Conservation (phyloP, 2,797 vertebrate species). For the Chiloscyllium punctatum region DNA sequence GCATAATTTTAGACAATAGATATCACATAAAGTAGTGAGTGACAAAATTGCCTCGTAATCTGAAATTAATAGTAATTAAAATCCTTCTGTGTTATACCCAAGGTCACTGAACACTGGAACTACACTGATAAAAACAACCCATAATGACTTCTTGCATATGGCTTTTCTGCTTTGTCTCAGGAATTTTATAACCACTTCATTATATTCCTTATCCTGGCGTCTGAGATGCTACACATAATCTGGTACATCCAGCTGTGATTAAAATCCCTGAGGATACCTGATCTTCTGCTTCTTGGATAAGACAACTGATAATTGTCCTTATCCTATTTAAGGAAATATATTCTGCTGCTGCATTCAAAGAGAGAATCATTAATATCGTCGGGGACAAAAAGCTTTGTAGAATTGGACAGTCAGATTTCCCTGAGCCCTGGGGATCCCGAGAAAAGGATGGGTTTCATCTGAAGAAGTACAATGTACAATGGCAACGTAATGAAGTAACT, state of each 20-base stretch:
- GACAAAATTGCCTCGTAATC: neutral
- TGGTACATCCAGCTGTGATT: neutral
- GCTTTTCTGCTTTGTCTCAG: neutral
- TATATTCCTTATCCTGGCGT: neutral
- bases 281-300: neutral
- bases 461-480: neutral
- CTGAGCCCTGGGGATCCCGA: neutral
- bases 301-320: neutral
- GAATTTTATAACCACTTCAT: neutral
- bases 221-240: neutral
- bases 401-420: neutral
- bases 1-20: neutral
- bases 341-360: neutral
- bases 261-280: neutral
- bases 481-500: neutral
- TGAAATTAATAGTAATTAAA: neutral
- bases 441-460: neutral
- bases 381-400: neutral
- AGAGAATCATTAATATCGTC: neutral
- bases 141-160: neutral
- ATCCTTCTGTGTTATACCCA: neutral
- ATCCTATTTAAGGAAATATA: neutral
- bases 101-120: neutral
- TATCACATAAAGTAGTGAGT: neutral
- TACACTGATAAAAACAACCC: neutral